These are phyloP conservation scores for Phrynocephalus vlangalii DNA, from an alignment of 2,797 vertebrate species.

Conservation along the genomic window DNA sequence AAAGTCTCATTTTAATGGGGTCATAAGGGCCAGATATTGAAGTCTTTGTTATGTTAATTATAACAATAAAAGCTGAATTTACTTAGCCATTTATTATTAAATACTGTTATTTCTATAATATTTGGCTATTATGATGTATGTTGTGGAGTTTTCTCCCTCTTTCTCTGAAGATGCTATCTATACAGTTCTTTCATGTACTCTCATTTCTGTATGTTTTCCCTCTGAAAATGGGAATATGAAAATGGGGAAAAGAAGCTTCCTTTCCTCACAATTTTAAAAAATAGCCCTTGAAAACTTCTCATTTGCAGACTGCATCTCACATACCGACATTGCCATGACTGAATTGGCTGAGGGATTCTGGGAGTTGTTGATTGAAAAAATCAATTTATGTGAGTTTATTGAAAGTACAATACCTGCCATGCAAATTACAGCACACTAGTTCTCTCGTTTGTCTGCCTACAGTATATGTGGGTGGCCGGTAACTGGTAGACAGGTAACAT, in stretches of 20 bases:
- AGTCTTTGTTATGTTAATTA: slow-evolving; percentile 3
- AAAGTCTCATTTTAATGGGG: slow-evolving; percentile 13
- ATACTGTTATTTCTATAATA: neutral
- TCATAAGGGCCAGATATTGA: slow-evolving; percentile 30
- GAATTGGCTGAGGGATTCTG: too few relatives aligned
- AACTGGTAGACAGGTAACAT: neutral
- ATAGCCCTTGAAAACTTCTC: too few relatives aligned
- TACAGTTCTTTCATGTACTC: neutral
- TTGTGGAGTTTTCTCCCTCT: neutral
- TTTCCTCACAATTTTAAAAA: neutral
- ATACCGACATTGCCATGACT: too few relatives aligned
- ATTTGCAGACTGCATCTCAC: too few relatives aligned
- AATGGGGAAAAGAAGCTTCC: neutral
- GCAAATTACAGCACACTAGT: neutral
- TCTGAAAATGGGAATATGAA: neutral
- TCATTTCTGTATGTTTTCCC: neutral
- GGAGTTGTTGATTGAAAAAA: too few relatives aligned
- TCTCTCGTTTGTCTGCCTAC: neutral
- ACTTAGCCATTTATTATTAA: neutral
- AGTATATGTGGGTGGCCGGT: neutral
- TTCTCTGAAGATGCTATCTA: neutral
- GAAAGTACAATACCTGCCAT: neutral
- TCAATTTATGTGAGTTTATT: neutral
- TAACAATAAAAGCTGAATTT: slow-evolving; percentile 11
- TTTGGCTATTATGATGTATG: neutral